phyloP scores from a whole-genome alignment of 2,113 vertebrate genomes.

The Istiophorus platypterus region DNA sequence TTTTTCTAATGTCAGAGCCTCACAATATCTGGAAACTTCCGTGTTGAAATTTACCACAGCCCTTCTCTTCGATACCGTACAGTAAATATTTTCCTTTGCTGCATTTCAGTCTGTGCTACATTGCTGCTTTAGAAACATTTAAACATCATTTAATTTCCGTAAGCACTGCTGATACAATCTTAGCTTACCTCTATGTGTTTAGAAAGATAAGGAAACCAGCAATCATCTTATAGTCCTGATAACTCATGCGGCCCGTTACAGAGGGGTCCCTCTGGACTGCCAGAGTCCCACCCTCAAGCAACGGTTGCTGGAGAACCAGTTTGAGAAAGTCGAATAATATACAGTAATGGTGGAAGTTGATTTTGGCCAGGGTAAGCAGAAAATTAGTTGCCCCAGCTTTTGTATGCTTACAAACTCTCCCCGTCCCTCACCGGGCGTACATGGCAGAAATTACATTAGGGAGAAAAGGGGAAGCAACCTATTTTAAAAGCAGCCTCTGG shows the following conservation, averaged over 20 bases:
- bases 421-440: slow-evolving; percentile 33
- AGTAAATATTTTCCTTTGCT: slow-evolving; percentile 83
- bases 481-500: slow-evolving; percentile 30
- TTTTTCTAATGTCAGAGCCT: slow-evolving; percentile 74
- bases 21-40: slow-evolving; percentile 86
- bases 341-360: slow-evolving; percentile 76
- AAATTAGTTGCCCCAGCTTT: slow-evolving; percentile 51
- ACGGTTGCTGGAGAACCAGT: slow-evolving; percentile 60
- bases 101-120: slow-evolving; percentile 48
- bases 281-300: slow-evolving; percentile 54
- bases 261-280: slow-evolving; percentile 57
- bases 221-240: slow-evolving; percentile 69
- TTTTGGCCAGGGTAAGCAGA: slow-evolving; percentile 71
- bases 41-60: slow-evolving; percentile 52
- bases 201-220: slow-evolving; percentile 81
- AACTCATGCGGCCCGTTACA: slow-evolving; percentile 63
- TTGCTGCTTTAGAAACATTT: slow-evolving; percentile 61
- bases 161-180: slow-evolving; percentile 80
- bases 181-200: slow-evolving; percentile 73
- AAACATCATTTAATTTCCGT: slow-evolving; percentile 79
- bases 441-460: slow-evolving; percentile 48
- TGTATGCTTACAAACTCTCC: slow-evolving; percentile 31
- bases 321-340: slow-evolving; percentile 72
- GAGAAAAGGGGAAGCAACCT: slow-evolving; percentile 53
- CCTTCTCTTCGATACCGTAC: slow-evolving; percentile 64